Base-by-base conservation (phyloP, 2,888 invertebrate genomes). In the Pandemis heparana region DNA sequence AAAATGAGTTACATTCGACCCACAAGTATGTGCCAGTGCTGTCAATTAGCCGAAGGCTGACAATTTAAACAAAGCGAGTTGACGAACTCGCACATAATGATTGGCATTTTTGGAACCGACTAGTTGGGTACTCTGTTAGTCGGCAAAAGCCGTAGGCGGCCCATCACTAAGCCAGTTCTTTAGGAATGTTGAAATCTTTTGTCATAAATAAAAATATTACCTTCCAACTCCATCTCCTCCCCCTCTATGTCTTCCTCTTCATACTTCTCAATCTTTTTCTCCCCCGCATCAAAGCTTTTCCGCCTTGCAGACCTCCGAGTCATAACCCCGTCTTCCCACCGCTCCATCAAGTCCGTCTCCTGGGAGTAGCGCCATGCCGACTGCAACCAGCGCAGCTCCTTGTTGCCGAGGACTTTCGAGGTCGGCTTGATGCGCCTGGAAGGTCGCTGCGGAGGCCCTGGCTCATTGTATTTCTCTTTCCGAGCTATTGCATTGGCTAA, bases 401-500 rank as follows among this genome's bases (percentile, higher is more conserved):
- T 95, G 83, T 96, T 96, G 32, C 96, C 96, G 38, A 96, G 87
- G 62, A 96, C 95, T 86, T 96, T 96, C 8, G 95, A 95, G 4
- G 96, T 96, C 8, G 96, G 96, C 83, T 96, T 96, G 69, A 96
- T 95, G 70, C 96, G 94, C 5, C 96, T 92, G 0, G 92, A 91
- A 9, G 89, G 77, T 16, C 93, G 81, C 71, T 89, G 89, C 1
- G 81, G 77, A 14, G 92, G 87, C 60, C 78, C 82, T 5, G 91
- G 83, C 79, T 95, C 95, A 79, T 95, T 95, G 80, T 96, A 96
- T 79, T 96, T 97, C 84, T 97, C 96, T 83, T 97, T 97, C 14
- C 96, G 93, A 0, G 96, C 96, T 80, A 97, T 97, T 10, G 97
- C 96, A 86, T 95, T 96, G 76, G 96, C 96, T 32, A 97, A 86